Percentiles rank a stretch among this genome's conserved stretches.
These are phyloP conservation scores for Trochalopteron elliotii DNA, from an alignment of 2,113 vertebrate genomes.

Conservation along the genomic window DNA sequence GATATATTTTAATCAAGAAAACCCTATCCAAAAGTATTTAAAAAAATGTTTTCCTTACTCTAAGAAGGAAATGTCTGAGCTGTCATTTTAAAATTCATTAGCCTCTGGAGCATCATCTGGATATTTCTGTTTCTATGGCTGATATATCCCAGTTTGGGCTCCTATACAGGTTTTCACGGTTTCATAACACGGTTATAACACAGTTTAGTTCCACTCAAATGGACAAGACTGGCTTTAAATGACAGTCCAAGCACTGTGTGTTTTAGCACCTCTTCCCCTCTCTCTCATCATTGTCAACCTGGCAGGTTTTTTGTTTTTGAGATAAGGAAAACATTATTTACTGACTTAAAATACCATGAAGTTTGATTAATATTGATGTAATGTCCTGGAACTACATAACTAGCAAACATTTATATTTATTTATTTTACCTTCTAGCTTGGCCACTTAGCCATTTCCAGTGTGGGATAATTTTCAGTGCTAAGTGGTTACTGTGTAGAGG, in stretches of 20 bases:
- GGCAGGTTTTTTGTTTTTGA: neutral
- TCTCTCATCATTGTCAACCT: neutral
- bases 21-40: neutral
- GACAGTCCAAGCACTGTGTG: neutral
- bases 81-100: neutral
- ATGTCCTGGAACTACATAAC: neutral
- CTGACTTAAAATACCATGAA: neutral
- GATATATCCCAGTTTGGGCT: neutral
- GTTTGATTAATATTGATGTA: neutral
- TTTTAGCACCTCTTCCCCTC: neutral
- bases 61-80: neutral
- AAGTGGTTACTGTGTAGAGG: neutral
- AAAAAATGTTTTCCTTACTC: neutral
- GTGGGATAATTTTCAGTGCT: neutral
- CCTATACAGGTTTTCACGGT: neutral
- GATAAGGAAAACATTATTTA: neutral
- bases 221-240: neutral
- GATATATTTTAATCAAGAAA: neutral
- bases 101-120: neutral
- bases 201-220: neutral
- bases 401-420: neutral
- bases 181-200: neutral
- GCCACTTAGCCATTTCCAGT: neutral
- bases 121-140: neutral
- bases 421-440: neutral